Evolutionary conservation across 2,797 vertebrate genomes (phyloP).

Genomic region (Heliangelus exortis): DNA sequence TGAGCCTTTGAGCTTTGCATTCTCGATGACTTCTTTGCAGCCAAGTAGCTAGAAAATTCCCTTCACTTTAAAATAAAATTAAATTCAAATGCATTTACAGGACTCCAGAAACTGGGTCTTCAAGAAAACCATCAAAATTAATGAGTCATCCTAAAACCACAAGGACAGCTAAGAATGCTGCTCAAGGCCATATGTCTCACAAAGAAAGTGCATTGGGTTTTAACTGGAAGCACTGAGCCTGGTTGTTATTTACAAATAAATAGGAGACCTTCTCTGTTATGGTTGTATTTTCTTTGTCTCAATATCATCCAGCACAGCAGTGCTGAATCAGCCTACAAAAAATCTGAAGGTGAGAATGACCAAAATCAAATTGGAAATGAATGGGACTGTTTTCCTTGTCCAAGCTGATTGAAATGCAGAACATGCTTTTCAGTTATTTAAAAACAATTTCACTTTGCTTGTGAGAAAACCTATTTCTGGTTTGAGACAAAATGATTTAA

Average conservation of each 20-base stretch:
- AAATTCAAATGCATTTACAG: conserved; percentile 15
- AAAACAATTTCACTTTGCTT: not conserved
- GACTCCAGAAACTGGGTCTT: not conserved
- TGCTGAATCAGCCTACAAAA: not conserved
- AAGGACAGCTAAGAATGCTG: conserved; percentile 23
- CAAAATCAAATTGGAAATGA: not conserved
- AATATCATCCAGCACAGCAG: not conserved
- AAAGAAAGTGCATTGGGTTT: not conserved
- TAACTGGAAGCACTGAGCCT: not conserved
- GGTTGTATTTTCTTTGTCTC: not conserved
- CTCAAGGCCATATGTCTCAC: conserved; percentile 2
- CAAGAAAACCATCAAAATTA: conserved; percentile 16
- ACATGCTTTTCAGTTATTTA: not conserved
- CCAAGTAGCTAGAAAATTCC: not conserved
- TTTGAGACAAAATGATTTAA: conserved; percentile 2
- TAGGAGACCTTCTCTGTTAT: not conserved
- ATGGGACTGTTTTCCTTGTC: not conserved
- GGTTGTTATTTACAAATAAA: not conserved
- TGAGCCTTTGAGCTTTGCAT: not conserved
- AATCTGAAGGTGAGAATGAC: not conserved
- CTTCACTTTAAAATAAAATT: not conserved
- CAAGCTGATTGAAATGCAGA: not conserved
- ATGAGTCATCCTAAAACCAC: conserved; percentile 56
- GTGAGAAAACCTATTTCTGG: not conserved
- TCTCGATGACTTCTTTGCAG: not conserved